A percentile compares a stretch with the other conserved stretches of the same genome.
phyloP scores from a whole-genome alignment of 2,113 vertebrate genomes.

The Cyprinodon variegatus region DNA sequence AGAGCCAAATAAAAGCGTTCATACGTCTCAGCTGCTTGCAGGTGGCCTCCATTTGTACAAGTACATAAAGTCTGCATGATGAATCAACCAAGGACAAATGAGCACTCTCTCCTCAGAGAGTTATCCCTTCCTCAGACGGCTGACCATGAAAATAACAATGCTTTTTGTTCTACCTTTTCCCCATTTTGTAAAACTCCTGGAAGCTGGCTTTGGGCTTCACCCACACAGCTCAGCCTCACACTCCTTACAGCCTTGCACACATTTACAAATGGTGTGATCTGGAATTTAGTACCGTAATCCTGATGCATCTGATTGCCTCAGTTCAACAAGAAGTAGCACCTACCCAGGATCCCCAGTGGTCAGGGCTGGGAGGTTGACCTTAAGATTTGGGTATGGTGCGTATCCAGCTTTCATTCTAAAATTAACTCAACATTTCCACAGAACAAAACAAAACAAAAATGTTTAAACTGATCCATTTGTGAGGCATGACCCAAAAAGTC shows the following conservation, averaged over 20 bases:
- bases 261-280: constrained; percentile 28
- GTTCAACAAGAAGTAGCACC: neutral
- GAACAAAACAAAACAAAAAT: neutral
- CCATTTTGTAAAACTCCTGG: constrained; percentile 45
- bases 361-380: constrained; percentile 2
- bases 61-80: constrained; percentile 11
- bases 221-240: constrained; percentile 1
- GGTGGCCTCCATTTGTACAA: constrained; percentile 35
- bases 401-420: constrained; percentile 2
- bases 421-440: neutral
- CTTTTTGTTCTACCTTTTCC: constrained; percentile 49
- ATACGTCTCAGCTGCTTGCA: constrained; percentile 29
- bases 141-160: constrained; percentile 25
- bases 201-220: constrained; percentile 37
- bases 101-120: constrained; percentile 24
- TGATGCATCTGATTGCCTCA: constrained; percentile 54
- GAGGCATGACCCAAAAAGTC: too few species aligned
- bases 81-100: constrained; percentile 34
- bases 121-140: constrained; percentile 25
- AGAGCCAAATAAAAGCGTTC: constrained; percentile 20
- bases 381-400: neutral
- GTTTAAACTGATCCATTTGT: too few species aligned
- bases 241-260: constrained; percentile 6
- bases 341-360: constrained; percentile 19
- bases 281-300: constrained; percentile 29